Evolutionary conservation across 2,113 vertebrate genomes (phyloP), one percentile per base, ranked within the genome.

Genomic region (Hydrolagus affinis): DNA sequence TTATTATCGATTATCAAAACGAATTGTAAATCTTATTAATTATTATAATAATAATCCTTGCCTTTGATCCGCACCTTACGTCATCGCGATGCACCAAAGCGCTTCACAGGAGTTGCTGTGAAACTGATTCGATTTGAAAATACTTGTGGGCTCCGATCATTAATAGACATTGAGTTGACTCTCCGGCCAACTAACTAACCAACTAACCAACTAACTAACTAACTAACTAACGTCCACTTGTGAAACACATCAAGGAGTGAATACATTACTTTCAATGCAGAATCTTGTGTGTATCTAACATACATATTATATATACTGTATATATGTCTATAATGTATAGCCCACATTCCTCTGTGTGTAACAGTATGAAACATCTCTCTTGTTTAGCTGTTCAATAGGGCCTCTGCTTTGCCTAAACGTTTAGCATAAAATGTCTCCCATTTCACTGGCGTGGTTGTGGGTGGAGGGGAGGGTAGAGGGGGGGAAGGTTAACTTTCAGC

Each of bases 351-450:
- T 75, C 30, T 21, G 60, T 83, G 8, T 30, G 64, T 64, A 66
- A 15, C 19, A 32, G 66, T 68, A 28, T 64, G 66, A 83, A 83
- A 66, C 62, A 1, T 32, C 78, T 83, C 62, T 83, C 32, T 17
- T 66, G 62, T 30, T 23, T 28, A 10, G 15, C 25, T 32, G 7
- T 83, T 83, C 60, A 83, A 66, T 83, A 30, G 62, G 44, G 15
- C 3, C 23, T 60, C 59, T 30, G 19, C 19, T 83, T 19, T 25
- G 66, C 77, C 59, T 28, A 44, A 23, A 14, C 19, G 28, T 80
- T 83, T 80, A 64, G 23, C 66, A 10, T 19, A 76, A 60, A 60
- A 60, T 23, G n/a, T 66, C 60, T 83, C 77, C n/a, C 15, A 83
- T 64, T 83, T 83, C 25, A 66, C 60, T 83, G 2, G 9, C 19